Evolutionary conservation across 2,888 invertebrate species (phyloP), one percentile per base, ranked within the genome.

Genomic region (Trilocha varians): DNA sequence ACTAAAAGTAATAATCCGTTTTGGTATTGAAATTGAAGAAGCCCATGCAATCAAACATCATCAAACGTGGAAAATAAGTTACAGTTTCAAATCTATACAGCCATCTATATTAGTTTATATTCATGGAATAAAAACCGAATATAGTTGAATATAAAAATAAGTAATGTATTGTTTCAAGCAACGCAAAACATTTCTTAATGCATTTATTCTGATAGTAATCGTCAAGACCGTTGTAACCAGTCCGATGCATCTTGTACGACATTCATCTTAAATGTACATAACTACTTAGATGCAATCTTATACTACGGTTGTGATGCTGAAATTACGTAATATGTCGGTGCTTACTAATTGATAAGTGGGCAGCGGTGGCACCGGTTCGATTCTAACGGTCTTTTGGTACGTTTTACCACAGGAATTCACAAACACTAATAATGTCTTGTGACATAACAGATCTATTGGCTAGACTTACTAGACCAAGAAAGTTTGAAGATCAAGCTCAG

Each of bases 331-430:
- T 63, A 65, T 62, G 70, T 68, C 65, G 59, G 65, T 64, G 57
- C 63, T 65, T 59, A 70, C 71, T 82, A 83, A 82, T 79, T 78
- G 75, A 66, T 65, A 54, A 64, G 60, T 62, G 60, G 59, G 60
- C 54, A 51, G 53, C 54, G 55, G 61, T 61, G 62, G 66, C 54
- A 54, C 55, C 67, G 76, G 73, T 71, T 59, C 51, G 53, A 49
- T 57, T 60, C 49, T 74, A 80, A 83, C 78, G 82, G 80, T 48
- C 60, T 58, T 57, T 56, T 62, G 50, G 52, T 58, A 66, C 74
- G 78, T 61, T 75, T 78, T 76, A 74, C 65, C 65, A 62, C 69
- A 72, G 68, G 61, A 71, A 72, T 69, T 71, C 67, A 72, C 68
- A 57, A 49, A 52, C 52, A 45, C 50, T 25, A 11, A 25, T 18